phyloP scores from a whole-genome alignment of 2,888 invertebrate genomes.

The Eremobia ochroleuca region DNA sequence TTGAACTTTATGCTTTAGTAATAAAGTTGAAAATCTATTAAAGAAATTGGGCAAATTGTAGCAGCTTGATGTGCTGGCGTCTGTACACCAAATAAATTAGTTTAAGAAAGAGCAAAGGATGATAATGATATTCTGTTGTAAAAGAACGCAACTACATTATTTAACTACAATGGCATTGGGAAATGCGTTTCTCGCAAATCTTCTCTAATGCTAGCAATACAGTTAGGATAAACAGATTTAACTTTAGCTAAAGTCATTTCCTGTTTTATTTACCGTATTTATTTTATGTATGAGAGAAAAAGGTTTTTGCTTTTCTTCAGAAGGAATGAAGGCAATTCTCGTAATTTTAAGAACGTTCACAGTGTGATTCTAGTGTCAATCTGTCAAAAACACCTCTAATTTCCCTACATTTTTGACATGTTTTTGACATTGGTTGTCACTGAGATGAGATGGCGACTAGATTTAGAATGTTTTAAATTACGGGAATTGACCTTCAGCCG shows the following conservation, averaged over 20 bases:
- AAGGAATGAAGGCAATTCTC: not conserved
- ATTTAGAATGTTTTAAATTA: too few relatives aligned
- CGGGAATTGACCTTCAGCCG: not conserved
- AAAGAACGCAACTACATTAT: conserved; percentile 19
- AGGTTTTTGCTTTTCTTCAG: conserved; percentile 3
- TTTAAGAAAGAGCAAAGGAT: not conserved
- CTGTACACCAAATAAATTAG: too few relatives aligned
- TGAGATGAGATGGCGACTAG: too few relatives aligned
- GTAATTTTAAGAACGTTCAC: too few relatives aligned
- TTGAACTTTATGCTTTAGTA: too few relatives aligned
- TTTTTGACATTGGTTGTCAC: too few relatives aligned
- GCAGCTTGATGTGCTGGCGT: too few relatives aligned
- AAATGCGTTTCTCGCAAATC: conserved; percentile 59
- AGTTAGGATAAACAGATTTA: conserved; percentile 68
- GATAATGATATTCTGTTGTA: not conserved
- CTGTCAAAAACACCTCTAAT: too few relatives aligned
- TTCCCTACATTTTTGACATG: too few relatives aligned
- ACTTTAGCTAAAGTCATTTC: conserved; percentile 67
- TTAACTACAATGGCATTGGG: conserved; percentile 17
- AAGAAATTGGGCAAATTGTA: too few relatives aligned
- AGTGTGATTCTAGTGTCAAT: too few relatives aligned
- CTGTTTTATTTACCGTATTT: conserved; percentile 63
- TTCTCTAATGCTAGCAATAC: conserved; percentile 66
- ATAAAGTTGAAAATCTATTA: too few relatives aligned
- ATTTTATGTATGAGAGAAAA: conserved; percentile 27